Conservation (phyloP, 2,888 invertebrate species). For the Cancer borealis region DNA sequence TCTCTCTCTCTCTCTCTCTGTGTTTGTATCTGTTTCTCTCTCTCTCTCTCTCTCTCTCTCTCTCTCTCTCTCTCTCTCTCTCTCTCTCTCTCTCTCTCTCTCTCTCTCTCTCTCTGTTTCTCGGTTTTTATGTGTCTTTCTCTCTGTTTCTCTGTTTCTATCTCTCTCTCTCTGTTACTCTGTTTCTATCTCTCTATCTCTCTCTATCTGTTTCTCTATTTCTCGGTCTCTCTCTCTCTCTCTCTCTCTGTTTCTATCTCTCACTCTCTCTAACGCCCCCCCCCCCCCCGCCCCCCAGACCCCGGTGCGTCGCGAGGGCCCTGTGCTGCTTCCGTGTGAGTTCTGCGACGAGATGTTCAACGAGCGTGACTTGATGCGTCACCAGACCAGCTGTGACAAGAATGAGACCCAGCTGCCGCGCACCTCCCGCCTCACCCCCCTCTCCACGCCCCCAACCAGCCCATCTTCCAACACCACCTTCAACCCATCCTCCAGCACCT, state of each 20-base stretch:
- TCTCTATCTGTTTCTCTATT: slow-evolving; percentile 21
- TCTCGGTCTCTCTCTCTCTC: background rate
- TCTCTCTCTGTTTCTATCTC: background rate
- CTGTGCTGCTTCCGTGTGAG: slow-evolving; percentile 82
- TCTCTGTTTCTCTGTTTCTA: background rate
- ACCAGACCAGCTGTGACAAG: slow-evolving; percentile 79
- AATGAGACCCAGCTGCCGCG: slow-evolving; percentile 76
- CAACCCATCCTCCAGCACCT: slow-evolving; percentile 15
- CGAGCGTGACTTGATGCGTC: slow-evolving; percentile 82
- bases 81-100: slow-evolving; percentile 28
- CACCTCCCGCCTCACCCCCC: slow-evolving; percentile 70
- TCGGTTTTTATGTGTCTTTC: too few relatives aligned
- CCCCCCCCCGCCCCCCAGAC: slow-evolving; percentile 63
- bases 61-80: slow-evolving; percentile 11
- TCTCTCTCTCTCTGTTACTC: background rate
- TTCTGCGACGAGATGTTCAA: slow-evolving; percentile 83
- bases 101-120: slow-evolving; percentile 15
- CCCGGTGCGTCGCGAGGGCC: slow-evolving; percentile 73
- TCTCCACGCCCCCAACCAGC: slow-evolving; percentile 25
- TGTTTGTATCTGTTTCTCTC: background rate
- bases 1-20: slow-evolving; percentile 1
- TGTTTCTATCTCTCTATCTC: background rate
- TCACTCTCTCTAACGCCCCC: background rate
- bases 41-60: slow-evolving; percentile 27
- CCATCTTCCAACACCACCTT: slow-evolving; percentile 27